These are phyloP conservation scores for Drosophila athabasca DNA, from an alignment of 1,140 invertebrate genomes.

Conservation along the genomic window DNA sequence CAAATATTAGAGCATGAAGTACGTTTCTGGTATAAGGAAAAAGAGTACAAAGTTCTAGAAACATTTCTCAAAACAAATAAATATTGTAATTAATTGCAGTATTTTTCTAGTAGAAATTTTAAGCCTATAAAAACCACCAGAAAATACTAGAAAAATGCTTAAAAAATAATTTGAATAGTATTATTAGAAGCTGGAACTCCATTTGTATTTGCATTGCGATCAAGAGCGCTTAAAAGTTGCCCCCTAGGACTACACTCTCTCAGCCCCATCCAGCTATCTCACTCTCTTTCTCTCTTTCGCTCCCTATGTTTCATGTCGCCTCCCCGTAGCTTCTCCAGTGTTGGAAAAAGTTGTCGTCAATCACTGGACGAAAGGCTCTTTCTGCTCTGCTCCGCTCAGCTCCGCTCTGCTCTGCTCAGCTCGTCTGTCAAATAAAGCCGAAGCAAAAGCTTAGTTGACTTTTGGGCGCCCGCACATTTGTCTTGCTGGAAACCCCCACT, in stretches of 20 bases:
- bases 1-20: too few species aligned
- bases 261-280: neutral
- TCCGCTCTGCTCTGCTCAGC: slow-evolving; percentile 2
- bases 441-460: slow-evolving; percentile 67
- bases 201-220: too few species aligned
- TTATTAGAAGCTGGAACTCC: too few species aligned
- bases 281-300: neutral
- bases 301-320: slow-evolving; percentile 5
- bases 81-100: too few species aligned
- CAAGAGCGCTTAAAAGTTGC: too few species aligned
- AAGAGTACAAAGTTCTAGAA: too few species aligned
- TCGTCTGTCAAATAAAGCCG: slow-evolving; percentile 74
- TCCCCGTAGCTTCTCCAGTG: slow-evolving; percentile 1
- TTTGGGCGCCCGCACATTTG: slow-evolving; percentile 66
- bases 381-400: neutral
- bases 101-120: too few species aligned
- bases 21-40: too few species aligned
- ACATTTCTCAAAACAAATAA: too few species aligned
- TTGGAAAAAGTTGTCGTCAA: slow-evolving; percentile 61
- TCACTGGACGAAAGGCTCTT: slow-evolving; percentile 33
- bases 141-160: too few species aligned
- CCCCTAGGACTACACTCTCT: neutral
- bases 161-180: too few species aligned
- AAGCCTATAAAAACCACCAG: too few species aligned
- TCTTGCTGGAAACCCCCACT: slow-evolving; percentile 33